Conservation (phyloP, 2,888 invertebrate genomes). For the Drosophila hawaiiensis region DNA sequence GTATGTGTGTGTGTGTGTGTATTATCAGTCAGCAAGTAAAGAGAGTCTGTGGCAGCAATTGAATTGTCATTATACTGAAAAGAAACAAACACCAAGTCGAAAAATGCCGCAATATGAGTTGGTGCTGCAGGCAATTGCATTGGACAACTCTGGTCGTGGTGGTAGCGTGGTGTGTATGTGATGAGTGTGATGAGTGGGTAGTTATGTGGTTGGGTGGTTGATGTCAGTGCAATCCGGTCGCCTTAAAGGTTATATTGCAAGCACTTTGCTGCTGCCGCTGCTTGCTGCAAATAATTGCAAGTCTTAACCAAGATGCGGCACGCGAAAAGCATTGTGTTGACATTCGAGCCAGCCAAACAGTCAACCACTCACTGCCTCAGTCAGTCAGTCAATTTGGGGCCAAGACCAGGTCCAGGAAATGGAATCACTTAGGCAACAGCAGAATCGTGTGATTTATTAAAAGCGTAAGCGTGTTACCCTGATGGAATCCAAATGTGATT, state of each 20-base stretch:
- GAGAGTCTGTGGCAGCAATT: conserved; percentile 2
- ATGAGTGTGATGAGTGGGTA: not conserved
- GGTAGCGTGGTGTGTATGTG: not conserved
- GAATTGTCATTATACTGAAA: not conserved
- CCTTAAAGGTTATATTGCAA: conserved; percentile 69
- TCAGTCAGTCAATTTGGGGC: conserved; percentile 4
- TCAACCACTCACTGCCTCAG: conserved; percentile 31
- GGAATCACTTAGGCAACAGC: not conserved
- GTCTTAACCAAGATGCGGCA: conserved; percentile 37
- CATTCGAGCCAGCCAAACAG: conserved; percentile 45
- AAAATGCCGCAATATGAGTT: conserved; percentile 5
- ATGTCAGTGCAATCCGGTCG: conserved; percentile 29
- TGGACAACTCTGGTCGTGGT: not conserved
- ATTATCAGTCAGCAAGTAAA: not conserved
- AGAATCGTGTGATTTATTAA: conserved; percentile 49
- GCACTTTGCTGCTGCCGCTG: conserved; percentile 59
- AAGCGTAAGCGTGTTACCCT: conserved; percentile 64
- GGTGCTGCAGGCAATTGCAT: conserved; percentile 23
- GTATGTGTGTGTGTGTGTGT: not conserved
- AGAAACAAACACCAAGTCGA: conserved; percentile 1
- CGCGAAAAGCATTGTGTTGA: conserved; percentile 61
- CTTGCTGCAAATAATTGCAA: conserved; percentile 76
- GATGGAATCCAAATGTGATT: conserved; percentile 47
- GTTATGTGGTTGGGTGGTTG: conserved; percentile 3
- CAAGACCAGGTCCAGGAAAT: not conserved